Evolutionary conservation across 1,140 invertebrate genomes (phyloP).

Genomic region (Saccostrea echinata): DNA sequence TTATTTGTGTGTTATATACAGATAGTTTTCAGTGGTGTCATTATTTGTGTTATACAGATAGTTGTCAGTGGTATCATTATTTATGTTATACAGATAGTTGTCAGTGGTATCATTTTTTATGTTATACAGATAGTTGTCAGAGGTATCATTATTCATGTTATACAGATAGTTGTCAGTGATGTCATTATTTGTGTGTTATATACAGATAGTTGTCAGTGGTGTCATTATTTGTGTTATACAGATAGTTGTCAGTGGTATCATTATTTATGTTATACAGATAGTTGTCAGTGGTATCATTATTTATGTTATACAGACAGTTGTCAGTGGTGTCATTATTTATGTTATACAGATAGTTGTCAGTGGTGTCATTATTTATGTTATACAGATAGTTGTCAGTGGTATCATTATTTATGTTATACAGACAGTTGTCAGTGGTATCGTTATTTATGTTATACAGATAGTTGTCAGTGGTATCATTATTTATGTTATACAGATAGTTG

Average conservation of each 20-base stretch:
- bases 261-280: conserved; percentile 80
- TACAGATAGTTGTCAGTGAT: conserved; percentile 91
- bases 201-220: not conserved
- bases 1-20: not conserved
- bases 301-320: not conserved
- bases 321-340: not conserved
- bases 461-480: not conserved
- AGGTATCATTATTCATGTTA: not conserved
- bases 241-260: not conserved
- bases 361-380: not conserved
- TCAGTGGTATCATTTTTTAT: not conserved
- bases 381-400: conserved; percentile 91
- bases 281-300: conserved; percentile 90
- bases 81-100: not conserved
- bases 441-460: not conserved
- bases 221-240: not conserved
- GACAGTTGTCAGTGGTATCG: not conserved
- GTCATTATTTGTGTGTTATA: conserved; percentile 79
- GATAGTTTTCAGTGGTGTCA: not conserved
- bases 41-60: conserved; percentile 80
- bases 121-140: not conserved
- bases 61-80: conserved; percentile 90
- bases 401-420: not conserved
- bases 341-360: not conserved
- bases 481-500: conserved; percentile 85